Evolutionary conservation across 2,113 vertebrate genomes (phyloP).

Genomic region (Oxygymnocypris stewartii): DNA sequence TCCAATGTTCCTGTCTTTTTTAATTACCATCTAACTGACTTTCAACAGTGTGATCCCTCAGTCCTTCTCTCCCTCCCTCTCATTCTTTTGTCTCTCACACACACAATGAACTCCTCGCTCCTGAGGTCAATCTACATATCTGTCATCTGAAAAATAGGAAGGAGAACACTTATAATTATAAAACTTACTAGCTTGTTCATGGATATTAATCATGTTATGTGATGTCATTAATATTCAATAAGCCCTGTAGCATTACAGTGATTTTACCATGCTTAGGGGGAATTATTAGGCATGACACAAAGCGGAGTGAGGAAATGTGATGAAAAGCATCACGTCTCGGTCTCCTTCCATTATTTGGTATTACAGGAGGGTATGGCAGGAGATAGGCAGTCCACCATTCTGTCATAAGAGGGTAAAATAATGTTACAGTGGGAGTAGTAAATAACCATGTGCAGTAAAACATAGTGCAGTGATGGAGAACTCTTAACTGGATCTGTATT

Average conservation of each 20-base stretch:
- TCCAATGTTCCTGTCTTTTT: constrained; percentile 73
- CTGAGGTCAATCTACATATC: not conserved
- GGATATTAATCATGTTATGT: not conserved
- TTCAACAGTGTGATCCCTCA: constrained; percentile 16
- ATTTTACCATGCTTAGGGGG: not conserved
- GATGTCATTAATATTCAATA: constrained; percentile 9
- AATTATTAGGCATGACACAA: not conserved
- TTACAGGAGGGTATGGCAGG: not conserved
- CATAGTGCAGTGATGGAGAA: not conserved
- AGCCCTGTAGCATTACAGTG: not conserved
- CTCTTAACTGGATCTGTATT: not conserved
- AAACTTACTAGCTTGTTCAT: not conserved
- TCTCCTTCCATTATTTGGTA: not conserved
- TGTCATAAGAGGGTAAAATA: not conserved
- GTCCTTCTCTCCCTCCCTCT: not conserved
- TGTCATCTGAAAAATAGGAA: not conserved
- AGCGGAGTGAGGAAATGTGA: not conserved
- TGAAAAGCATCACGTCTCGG: not conserved
- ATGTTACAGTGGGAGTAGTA: not conserved
- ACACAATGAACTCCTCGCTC: not conserved
- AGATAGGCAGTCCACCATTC: not conserved
- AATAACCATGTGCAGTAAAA: constrained; percentile 12
- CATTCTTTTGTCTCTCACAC: not conserved
- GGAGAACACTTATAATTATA: not conserved
- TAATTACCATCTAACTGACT: constrained; percentile 68